Evolutionary conservation across 2,888 invertebrate genomes (phyloP).

Genomic region (Scaptomyza flava): DNA sequence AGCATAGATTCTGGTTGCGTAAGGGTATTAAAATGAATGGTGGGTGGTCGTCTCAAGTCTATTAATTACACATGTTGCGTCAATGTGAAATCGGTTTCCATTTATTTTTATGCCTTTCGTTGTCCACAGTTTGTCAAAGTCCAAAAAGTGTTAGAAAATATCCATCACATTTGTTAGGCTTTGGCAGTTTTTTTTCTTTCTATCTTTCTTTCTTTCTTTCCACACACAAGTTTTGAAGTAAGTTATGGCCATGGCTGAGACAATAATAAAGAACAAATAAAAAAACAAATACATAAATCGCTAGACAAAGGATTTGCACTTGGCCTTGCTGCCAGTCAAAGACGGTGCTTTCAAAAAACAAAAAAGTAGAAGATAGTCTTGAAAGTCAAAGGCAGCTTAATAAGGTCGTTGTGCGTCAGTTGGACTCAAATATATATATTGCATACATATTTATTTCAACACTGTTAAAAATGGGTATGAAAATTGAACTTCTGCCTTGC

Average conservation of each 20-base stretch:
- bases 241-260: slow-evolving; percentile 45
- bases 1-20: slow-evolving; percentile 21
- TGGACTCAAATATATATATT: slow-evolving; percentile 28
- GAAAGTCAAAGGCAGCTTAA: slow-evolving; percentile 19
- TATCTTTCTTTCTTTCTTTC: slow-evolving; percentile 1
- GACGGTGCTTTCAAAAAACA: slow-evolving; percentile 36
- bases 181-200: slow-evolving; percentile 31
- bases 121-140: slow-evolving; percentile 53
- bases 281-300: slow-evolving; percentile 16
- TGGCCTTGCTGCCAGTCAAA: slow-evolving; percentile 13
- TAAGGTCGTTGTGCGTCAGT: slow-evolving; percentile 43
- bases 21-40: neutral
- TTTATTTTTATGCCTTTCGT: slow-evolving; percentile 62
- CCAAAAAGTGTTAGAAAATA: slow-evolving; percentile 26
- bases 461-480: neutral
- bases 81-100: slow-evolving; percentile 64
- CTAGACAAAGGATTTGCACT: slow-evolving; percentile 39
- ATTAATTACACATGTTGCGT: slow-evolving; percentile 74
- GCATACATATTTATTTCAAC: neutral
- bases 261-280: slow-evolving; percentile 13
- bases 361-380: slow-evolving; percentile 9
- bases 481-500: neutral
- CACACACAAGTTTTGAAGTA: slow-evolving; percentile 54
- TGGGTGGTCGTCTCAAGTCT: slow-evolving; percentile 43
- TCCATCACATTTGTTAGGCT: slow-evolving; percentile 57